Evolutionary conservation across 2,888 invertebrate species (phyloP).

Genomic region (Ectemnius lituratus): DNA sequence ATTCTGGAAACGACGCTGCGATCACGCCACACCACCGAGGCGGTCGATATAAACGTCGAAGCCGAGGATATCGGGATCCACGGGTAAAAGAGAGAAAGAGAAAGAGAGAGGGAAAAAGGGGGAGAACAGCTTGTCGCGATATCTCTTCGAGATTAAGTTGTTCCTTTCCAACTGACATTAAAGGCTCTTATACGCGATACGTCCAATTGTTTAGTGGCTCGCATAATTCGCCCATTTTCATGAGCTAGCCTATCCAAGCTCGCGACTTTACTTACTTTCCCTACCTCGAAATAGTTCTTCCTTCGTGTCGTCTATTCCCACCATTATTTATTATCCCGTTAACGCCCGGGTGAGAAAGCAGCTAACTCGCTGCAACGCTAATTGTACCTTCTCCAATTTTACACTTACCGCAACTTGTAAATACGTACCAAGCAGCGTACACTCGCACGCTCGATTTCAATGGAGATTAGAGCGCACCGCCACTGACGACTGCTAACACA

Average conservation of each 20-base stretch:
- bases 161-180: constrained; percentile 50
- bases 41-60: constrained; percentile 44
- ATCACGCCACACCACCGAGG: constrained; percentile 24
- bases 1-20: constrained; percentile 50
- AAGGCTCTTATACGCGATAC: constrained; percentile 43
- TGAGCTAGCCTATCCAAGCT: constrained; percentile 40
- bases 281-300: constrained; percentile 9
- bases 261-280: constrained; percentile 26
- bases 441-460: too few species aligned
- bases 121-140: constrained; percentile 32
- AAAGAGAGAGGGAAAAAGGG: background rate
- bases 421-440: background rate
- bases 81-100: background rate
- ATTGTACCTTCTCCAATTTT: constrained; percentile 20
- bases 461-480: too few species aligned
- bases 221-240: constrained; percentile 51
- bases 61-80: constrained; percentile 33
- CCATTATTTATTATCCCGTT: constrained; percentile 27
- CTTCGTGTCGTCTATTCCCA: background rate
- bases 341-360: background rate
- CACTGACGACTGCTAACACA: too few species aligned
- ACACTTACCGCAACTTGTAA: constrained; percentile 5
- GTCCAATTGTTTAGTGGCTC: constrained; percentile 53
- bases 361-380: constrained; percentile 13
- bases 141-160: constrained; percentile 56